These are phyloP conservation scores for Rhynchonycteris naso DNA, from an alignment of 2,797 vertebrate genomes.

Conservation along the genomic window DNA sequence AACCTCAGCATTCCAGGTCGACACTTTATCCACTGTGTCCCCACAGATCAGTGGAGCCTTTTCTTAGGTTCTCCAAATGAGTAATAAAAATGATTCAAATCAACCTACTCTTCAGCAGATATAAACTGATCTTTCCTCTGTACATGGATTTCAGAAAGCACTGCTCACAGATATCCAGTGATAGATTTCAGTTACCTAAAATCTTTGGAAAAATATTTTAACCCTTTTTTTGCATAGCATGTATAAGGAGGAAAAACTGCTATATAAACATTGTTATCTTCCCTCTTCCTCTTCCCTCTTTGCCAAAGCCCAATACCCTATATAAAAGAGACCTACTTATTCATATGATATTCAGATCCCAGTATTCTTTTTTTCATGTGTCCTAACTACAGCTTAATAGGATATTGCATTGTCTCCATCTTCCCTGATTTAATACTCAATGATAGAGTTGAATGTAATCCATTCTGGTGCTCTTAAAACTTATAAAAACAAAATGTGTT, in stretches of 20 bases:
- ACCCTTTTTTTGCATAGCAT: neutral
- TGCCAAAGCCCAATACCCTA: neutral
- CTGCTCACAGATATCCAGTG: neutral
- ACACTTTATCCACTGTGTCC: no score
- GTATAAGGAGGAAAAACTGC: neutral
- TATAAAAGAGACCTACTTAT: neutral
- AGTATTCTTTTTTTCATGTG: neutral
- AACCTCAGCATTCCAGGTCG: no score
- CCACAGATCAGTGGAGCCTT: neutral
- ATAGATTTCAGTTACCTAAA: conserved; percentile 56
- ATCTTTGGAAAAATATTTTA: conserved; percentile 40
- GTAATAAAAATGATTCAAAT: neutral
- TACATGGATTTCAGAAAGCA: neutral
- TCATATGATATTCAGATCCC: fast-evolving
- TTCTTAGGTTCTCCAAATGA: neutral
- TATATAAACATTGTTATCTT: neutral
- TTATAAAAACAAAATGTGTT: neutral
- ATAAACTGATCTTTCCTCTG: neutral
- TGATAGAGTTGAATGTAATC: neutral
- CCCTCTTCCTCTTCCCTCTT: neutral
- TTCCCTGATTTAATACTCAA: neutral
- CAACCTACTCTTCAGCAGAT: neutral
- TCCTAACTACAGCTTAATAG: neutral
- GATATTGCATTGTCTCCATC: neutral
- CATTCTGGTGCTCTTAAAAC: neutral